These are phyloP conservation scores for Eupithecia tripunctaria DNA, from an alignment of 2,888 invertebrate genomes.

Conservation along the genomic window DNA sequence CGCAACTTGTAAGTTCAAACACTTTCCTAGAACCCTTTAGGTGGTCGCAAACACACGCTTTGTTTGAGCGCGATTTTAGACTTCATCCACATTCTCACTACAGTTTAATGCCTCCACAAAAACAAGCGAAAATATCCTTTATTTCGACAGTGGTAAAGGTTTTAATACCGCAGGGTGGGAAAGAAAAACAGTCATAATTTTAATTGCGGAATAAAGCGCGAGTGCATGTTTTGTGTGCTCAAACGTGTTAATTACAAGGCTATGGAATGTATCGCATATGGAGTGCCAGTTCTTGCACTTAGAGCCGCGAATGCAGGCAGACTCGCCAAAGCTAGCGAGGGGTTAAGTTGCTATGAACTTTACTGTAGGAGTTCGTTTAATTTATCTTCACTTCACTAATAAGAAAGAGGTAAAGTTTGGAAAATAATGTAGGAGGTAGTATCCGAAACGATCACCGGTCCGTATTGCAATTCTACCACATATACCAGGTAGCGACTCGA, in stretches of 20 bases:
- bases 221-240: constrained; percentile 63
- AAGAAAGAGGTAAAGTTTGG: not conserved
- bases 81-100: constrained; percentile 56
- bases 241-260: constrained; percentile 75
- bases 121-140: constrained; percentile 48
- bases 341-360: constrained; percentile 28
- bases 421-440: not conserved
- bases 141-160: constrained; percentile 37
- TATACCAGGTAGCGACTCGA: too few relatives aligned
- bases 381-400: not conserved
- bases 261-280: constrained; percentile 69
- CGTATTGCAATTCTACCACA: not conserved
- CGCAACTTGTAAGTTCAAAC: constrained; percentile 51
- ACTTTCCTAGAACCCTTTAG: constrained; percentile 74
- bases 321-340: not conserved
- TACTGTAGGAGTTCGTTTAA: constrained; percentile 23
- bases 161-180: not conserved
- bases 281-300: constrained; percentile 67
- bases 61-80: constrained; percentile 78
- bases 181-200: constrained; percentile 56
- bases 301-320: constrained; percentile 32
- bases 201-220: constrained; percentile 72
- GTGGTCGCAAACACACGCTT: constrained; percentile 80
- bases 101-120: constrained; percentile 48
- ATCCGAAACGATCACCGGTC: not conserved